Evolutionary conservation across 2,888 invertebrate species (phyloP).

Genomic region (Callyntrura guangdongensis): DNA sequence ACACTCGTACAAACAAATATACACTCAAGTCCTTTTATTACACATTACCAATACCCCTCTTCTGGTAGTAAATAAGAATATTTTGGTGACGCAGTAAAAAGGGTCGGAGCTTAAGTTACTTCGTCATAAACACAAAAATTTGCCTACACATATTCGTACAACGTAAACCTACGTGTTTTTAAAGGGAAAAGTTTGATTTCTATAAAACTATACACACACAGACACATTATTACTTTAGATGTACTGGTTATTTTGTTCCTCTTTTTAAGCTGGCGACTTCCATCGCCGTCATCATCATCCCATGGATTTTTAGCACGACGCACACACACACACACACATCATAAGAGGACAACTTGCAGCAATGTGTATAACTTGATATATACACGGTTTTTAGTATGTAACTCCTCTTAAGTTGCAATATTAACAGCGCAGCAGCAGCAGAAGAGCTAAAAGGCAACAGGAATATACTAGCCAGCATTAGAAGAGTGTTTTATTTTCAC

Average conservation of each 20-base stretch:
- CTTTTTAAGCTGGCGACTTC: constrained; percentile 26
- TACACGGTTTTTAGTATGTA: neutral
- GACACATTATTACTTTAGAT: neutral
- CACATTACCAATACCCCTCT: neutral
- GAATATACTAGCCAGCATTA: neutral
- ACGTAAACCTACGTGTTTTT: neutral
- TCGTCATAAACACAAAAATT: constrained; percentile 20
- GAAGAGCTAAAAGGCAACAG: neutral
- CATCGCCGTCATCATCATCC: constrained; percentile 14
- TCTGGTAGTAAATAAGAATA: neutral
- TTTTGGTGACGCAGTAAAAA: constrained; percentile 13
- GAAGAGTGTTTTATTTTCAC: neutral
- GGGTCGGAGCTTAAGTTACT: constrained; percentile 36
- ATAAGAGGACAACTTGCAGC: constrained; percentile 17
- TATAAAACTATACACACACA: constrained; percentile 19
- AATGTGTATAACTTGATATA: neutral
- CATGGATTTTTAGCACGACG: neutral
- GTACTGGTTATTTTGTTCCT: neutral
- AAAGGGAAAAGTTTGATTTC: constrained; percentile 26
- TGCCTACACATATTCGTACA: neutral
- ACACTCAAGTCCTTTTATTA: too few relatives aligned
- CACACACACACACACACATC: neutral
- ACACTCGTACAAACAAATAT: too few relatives aligned
- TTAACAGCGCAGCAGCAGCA: constrained; percentile 41
- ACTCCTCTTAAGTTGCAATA: neutral